Evolutionary conservation across 2,113 vertebrate species (phyloP), one percentile per base, ranked within the genome.

Genomic region (Solenodon paradoxus): DNA sequence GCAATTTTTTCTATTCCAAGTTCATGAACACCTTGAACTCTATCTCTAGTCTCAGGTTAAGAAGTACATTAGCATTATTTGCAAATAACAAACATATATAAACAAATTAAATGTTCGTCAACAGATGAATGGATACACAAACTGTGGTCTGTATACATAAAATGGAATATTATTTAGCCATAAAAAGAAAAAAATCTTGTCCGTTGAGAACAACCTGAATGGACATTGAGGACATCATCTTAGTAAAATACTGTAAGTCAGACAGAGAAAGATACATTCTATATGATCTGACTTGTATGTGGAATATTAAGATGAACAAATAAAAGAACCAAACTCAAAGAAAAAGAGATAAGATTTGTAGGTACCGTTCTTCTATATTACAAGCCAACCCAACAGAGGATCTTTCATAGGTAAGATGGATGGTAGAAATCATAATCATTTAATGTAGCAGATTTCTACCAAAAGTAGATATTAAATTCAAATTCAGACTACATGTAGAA

Each of bases 401-500:
- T 80, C 32, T 53, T 45, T 51, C 24, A 9, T 42, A 9, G 28
- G 10, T 63, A 57, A 85, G 68, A 13, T 59, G 30, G 45, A 61
- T 45, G 88, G 8, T 64, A 88, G 59, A 88, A 79, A 57, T 77
- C 32, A 32, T 77, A 75, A 59, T 61, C 19, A 74, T 59, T 77
- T 78, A 88, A 55, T 32, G 19, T 57, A 63, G 7, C 30, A 80
- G 35, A 77, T 53, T 80, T 84, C 35, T 85, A 7, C 5, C 84
- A 59, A 78, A 91, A 95, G 15, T 9, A 10, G 38, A 57, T 51
- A 63, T 38, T 94, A 74, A 38, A 88, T 78, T 95, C 95, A 4
- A 69, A 10, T 53, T 55, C n/a, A 63, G 26, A 5, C 9, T 80
- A 3, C 22, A 11, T 28, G 9, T 69, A 17, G 9, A 10, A 66